Base-by-base conservation (phyloP, 2,113 vertebrate genomes). In the Ceyx melanurus region DNA sequence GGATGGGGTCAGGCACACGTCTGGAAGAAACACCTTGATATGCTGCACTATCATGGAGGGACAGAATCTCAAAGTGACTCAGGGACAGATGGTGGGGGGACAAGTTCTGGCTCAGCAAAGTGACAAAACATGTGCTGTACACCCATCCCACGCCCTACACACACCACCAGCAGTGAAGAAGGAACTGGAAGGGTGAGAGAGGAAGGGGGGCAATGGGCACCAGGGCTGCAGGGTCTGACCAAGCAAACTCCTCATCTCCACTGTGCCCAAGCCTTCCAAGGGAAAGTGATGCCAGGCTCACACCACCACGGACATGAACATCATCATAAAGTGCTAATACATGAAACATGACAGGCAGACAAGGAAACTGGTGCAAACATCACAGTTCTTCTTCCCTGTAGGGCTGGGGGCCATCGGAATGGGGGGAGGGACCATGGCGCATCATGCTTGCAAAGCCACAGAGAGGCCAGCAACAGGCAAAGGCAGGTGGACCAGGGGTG, bases 251-350 rank as follows among this genome's bases (percentile, higher is more conserved):
- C 23, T 62, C 5, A 0, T 11, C 50, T 29, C 73, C 7, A 2
- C 40, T 1, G 0, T 28, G 62, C 50, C 58, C 2, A 1, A 86
- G 40, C 45, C 70, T 29, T 37, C 45, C 78, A 0, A 0, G 18
- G 73, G 43, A 61, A 58, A 48, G 57, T 1, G 0, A n/a, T 1
- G 15, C 61, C 14, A 6, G 62, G 50, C 15, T 66, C 75, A 57
- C 1, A 0, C 60, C 15, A 10, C 26, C 71, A 20, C 50, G 60
- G 61, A 76, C 80, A 16, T 0, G 3, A 26, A 74, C 65, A 35
- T 21, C 79, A 35, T 40, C 89, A 65, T 95, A 96, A 97, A 97
- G 97, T 96, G 95, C 95, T 87, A 79, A 76, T 11, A 10, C 3
- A 2, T 50, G 86, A 64, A 51, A 61, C 23, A 3, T 4, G 80